Base-by-base conservation (phyloP, 2,888 invertebrate species). In the Chloroclystis v-ata region DNA sequence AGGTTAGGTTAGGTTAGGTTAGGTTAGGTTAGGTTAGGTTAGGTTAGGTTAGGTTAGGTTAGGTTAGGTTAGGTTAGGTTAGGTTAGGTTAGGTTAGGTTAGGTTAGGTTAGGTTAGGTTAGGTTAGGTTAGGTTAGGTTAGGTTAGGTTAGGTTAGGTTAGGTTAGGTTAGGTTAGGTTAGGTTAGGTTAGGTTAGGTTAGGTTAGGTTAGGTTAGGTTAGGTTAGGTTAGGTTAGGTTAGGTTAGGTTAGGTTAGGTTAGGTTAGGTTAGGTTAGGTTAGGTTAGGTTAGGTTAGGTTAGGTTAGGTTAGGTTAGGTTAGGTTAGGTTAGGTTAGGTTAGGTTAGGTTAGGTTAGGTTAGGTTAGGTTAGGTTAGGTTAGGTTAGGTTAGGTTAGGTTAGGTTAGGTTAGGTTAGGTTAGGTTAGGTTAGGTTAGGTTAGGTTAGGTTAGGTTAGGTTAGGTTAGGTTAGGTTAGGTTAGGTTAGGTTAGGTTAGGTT, bases 371-470 rank as follows among this genome's bases (percentile, higher is more conserved):
- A 43, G 48, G 47, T 41, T 43, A 42, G 41, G 43, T 50, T 48
- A 44, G 49, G 49, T 50, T 52, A 55, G 55, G 54, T 54, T 54
- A 51, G 54, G 54, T 54, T 54, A 53, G 53, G 47, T 53, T 47
- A 47, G 53, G 49, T 53, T 45, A 49, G 53, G 49, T 53, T 47
- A 49, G 49, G 49, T 53, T 49, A 49, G 53, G 49, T 53, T 49
- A 49, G 53, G 44, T 53, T 44, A 44, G 53, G 47, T 53, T 48
- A 46, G 47, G 53, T 49, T 53, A 49, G 48, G 52, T 52, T 52
- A 52, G 52, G 52, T 52, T 52, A 52, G 52, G 52, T 52, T 52
- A 52, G 48, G 48, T 52, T 52, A 48, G 48, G 47, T 49, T 49
- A 47, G 44, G 47, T 47, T 47, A 51, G n/a, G 49, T 52, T 52